Conservation (phyloP, 2,888 invertebrate genomes). For the Orchesellides sinensis region DNA sequence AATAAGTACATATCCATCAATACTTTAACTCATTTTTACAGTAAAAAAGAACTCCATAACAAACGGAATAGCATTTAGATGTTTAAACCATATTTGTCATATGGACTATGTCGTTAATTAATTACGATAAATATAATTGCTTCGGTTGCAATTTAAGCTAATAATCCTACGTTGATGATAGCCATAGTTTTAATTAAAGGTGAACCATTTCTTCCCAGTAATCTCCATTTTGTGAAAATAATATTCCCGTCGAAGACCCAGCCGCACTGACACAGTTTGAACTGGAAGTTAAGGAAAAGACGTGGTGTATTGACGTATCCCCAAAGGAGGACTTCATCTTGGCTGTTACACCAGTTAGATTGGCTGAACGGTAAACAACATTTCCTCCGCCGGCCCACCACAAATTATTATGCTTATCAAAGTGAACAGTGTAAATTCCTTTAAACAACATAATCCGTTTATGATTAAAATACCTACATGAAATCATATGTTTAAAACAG, state of each 20-base stretch:
- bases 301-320: slow-evolving; percentile 62
- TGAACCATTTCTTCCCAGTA: slow-evolving; percentile 70
- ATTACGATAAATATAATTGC: too few species aligned
- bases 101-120: too few species aligned
- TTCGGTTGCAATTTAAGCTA: too few species aligned
- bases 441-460: too few species aligned
- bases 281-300: slow-evolving; percentile 68
- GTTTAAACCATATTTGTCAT: too few species aligned
- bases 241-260: slow-evolving; percentile 67
- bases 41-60: too few species aligned
- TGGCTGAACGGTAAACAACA: slow-evolving; percentile 60
- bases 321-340: slow-evolving; percentile 61
- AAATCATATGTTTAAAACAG: not conserved
- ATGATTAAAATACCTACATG: too few species aligned
- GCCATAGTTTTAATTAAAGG: slow-evolving; percentile 9
- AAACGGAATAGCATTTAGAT: too few species aligned
- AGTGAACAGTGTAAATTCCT: slow-evolving; percentile 67
- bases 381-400: slow-evolving; percentile 72
- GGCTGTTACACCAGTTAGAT: slow-evolving; percentile 44
- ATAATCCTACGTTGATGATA: too few species aligned
- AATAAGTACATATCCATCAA: too few species aligned
- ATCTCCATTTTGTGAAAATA: slow-evolving; percentile 68
- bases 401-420: slow-evolving; percentile 58
- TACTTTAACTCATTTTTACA: too few species aligned
- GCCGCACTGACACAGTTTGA: slow-evolving; percentile 63